Base-by-base conservation (phyloP, 2,113 vertebrate genomes). In the Nerophis ophidion region DNA sequence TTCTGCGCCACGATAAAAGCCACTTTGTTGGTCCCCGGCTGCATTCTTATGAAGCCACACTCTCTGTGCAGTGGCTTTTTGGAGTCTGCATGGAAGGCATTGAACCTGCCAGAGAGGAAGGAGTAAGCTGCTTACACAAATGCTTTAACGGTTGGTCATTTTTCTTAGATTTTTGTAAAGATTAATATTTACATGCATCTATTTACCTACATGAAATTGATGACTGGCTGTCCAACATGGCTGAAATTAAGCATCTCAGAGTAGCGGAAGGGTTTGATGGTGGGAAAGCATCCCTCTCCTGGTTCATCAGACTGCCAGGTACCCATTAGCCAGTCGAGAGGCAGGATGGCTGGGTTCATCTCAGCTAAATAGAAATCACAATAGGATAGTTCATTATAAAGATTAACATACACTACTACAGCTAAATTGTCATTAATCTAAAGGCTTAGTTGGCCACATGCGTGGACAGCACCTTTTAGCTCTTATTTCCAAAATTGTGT, bases 1-100 rank as follows among this genome's bases (percentile, higher is more conserved):
- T 99, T 98, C 83, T 99, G 95, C 70, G 95, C 95, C 15, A 93
- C 91, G 87, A 98, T 87, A 73, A 99, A 97, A 54, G 95, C 95
- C 88, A 98, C 95, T 80, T 87, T 93, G 26, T 96, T 96, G 80
- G 91, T 92, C 52, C 93, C 92, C 0, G 93, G 93, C 79, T 99
- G 88, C 77, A 96, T 84, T 74, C 94, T 91, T 75, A 98, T 96
- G 79, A 98, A 98, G 4, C 96, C 95, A 40, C 91, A 94, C 40
- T 99, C 95, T 54, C 93, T 88, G 84, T 98, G 96, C 77, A 99
- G 88, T 8, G 95, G 93, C 70, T 92, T 98, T 79, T 88, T 93
- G 1, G 89, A 94, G 66, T 96, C 92, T 0, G 90, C 89, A 10
- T 98, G 91, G 84, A 92, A 96, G 65, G 94, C 92, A 5, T 90